Conservation (phyloP, 2,888 invertebrate species). For the Lucinisca nassula region DNA sequence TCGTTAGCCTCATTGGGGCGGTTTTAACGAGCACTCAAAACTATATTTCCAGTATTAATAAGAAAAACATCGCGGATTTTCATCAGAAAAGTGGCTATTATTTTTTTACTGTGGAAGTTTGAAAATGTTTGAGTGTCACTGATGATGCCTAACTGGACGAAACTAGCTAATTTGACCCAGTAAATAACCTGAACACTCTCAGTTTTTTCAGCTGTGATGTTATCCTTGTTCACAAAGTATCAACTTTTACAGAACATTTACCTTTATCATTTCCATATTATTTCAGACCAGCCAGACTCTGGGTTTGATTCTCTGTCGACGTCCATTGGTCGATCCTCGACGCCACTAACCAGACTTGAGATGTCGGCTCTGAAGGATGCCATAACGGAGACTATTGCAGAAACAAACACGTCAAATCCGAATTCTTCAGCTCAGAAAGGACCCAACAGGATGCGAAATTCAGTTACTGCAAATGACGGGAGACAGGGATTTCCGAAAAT, state of each 20-base stretch:
- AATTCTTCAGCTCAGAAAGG: neutral
- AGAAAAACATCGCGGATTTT: too few species aligned
- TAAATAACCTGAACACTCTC: neutral
- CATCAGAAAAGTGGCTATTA: too few species aligned
- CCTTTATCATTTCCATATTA: neutral
- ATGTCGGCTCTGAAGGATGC: neutral
- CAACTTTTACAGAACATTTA: neutral
- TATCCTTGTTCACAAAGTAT: neutral
- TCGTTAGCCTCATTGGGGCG: too few species aligned
- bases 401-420: neutral
- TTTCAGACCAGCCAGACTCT: neutral
- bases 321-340: neutral
- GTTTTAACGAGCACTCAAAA: too few species aligned
- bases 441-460: neutral
- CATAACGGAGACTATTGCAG: neutral
- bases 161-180: neutral
- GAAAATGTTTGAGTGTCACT: neutral
- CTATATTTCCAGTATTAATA: too few species aligned
- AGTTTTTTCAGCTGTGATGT: neutral
- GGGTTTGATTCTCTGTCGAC: neutral
- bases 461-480: neutral
- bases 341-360: neutral
- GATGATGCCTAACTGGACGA: neutral
- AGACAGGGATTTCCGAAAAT: neutral
- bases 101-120: neutral